Conservation (phyloP, 2,888 invertebrate genomes). For the Lasioglossum oenotherae region DNA sequence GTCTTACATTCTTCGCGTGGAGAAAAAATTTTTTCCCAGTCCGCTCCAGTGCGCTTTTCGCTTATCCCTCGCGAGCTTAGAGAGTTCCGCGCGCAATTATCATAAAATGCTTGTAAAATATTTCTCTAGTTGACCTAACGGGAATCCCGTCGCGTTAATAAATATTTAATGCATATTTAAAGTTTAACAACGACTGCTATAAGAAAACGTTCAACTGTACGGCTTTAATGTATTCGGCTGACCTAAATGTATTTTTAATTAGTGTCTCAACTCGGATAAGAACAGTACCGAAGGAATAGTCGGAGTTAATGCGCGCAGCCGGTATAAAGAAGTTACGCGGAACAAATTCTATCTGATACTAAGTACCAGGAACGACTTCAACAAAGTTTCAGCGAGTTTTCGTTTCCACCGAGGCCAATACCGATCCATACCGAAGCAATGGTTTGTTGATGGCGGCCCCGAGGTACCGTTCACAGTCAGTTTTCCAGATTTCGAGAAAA, state of each 20-base stretch:
- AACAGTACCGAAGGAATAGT: background rate
- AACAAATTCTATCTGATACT: conserved; percentile 68
- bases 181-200: background rate
- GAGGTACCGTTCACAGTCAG: conserved; percentile 52
- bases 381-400: conserved; percentile 25
- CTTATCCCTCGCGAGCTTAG: background rate
- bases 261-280: conserved; percentile 8
- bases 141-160: conserved; percentile 14
- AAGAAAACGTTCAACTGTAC: background rate
- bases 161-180: conserved; percentile 18
- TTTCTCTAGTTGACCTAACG: conserved; percentile 1
- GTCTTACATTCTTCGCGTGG: background rate
- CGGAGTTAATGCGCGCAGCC: conserved; percentile 13
- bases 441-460: conserved; percentile 26
- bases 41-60: background rate
- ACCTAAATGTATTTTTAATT: conserved; percentile 28
- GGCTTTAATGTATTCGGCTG: conserved; percentile 13
- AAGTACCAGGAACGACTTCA: conserved; percentile 38
- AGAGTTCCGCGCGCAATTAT: background rate
- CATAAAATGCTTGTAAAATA: conserved; percentile 12
- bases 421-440: conserved; percentile 5
- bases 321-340: conserved; percentile 19
- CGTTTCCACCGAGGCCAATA: conserved; percentile 25
- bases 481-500: conserved; percentile 72
- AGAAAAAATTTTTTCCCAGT: background rate